A percentile compares a stretch with the other conserved stretches of the same genome.
phyloP scores from a whole-genome alignment of 2,113 vertebrate genomes.

The Callochromis pleurospilus region DNA sequence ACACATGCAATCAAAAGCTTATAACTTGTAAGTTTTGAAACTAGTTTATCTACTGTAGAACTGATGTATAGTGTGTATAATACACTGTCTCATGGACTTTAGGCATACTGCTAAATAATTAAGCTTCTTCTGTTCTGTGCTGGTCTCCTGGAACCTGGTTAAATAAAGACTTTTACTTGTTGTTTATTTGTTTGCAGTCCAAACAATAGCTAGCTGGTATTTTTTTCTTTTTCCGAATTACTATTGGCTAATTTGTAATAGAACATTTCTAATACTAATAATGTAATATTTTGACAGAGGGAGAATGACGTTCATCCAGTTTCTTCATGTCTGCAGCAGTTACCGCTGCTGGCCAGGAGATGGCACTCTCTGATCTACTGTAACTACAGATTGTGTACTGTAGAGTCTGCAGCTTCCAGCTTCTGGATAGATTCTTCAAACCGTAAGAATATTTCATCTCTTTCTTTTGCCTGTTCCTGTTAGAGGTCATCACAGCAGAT shows the following conservation, averaged over 20 bases:
- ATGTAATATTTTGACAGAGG: background rate
- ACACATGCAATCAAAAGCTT: background rate
- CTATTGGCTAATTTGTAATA: background rate
- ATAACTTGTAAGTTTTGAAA: background rate
- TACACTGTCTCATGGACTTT: fast-evolving
- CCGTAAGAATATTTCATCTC: background rate
- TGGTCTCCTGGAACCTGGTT: background rate
- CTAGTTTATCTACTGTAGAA: background rate
- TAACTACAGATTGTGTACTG: background rate
- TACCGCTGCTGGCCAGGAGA: background rate
- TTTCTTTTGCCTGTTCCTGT: background rate
- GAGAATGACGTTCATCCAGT: background rate
- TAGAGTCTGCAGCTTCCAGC: background rate
- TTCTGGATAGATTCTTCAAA: background rate
- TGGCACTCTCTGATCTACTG: background rate
- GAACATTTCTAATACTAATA: background rate
- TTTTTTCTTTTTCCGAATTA: background rate
- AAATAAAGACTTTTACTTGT: background rate
- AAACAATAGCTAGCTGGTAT: background rate
- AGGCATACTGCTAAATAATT: background rate
- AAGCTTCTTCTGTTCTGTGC: background rate
- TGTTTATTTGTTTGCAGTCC: background rate
- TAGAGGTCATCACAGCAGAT: background rate
- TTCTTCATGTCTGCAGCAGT: background rate
- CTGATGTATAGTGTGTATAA: background rate